phyloP scores from a whole-genome alignment of 2,113 vertebrate genomes.

The Delphinus delphis region DNA sequence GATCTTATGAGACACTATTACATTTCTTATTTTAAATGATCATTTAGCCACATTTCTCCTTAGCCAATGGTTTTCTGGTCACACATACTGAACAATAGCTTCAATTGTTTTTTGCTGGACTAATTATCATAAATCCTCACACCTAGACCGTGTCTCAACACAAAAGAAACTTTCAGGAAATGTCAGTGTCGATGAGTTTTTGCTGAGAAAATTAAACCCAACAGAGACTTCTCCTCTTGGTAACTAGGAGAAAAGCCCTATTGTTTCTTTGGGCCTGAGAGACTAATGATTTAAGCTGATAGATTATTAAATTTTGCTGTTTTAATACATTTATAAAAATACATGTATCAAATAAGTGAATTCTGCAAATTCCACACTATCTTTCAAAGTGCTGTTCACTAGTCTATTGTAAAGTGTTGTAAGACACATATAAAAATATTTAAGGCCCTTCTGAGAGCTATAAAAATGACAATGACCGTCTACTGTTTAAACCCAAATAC shows the following conservation, averaged over 20 bases:
- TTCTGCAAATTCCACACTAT: neutral
- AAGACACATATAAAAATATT: neutral
- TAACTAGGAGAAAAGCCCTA: neutral
- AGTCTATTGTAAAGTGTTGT: neutral
- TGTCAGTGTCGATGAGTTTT: neutral
- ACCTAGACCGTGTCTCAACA: neutral
- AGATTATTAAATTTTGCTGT: neutral
- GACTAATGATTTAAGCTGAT: neutral
- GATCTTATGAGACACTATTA: neutral
- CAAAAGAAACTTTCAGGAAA: neutral
- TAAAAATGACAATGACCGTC: neutral
- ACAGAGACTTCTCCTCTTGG: neutral
- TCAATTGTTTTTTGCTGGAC: neutral
- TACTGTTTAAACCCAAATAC: neutral
- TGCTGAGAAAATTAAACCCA: neutral
- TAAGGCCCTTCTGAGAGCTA: neutral
- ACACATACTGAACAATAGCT: neutral
- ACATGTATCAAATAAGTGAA: neutral
- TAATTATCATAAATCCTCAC: conserved; percentile 6
- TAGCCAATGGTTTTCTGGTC: neutral
- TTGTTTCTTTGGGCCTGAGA: neutral
- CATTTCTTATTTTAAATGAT: neutral
- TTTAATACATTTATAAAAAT: neutral
- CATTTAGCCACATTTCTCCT: neutral
- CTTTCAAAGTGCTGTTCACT: neutral